Base-by-base conservation (phyloP, 2,888 invertebrate species). In the Beris morrisii region DNA sequence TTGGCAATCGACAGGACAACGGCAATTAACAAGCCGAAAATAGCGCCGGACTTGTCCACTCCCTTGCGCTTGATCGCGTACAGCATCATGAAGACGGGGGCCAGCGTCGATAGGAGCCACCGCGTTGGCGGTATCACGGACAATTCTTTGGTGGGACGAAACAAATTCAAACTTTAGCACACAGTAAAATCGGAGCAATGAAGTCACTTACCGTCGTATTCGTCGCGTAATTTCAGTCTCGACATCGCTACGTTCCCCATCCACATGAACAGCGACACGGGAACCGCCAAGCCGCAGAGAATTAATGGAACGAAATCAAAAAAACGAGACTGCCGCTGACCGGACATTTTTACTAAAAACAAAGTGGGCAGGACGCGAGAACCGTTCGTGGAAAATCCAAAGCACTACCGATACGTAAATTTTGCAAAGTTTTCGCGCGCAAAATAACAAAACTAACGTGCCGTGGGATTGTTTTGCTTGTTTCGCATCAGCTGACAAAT, bases 241-340 rank as follows among this genome's bases (percentile, higher is more conserved):
- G 86, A 84, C 75, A 89, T 87, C n/a, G 87, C 81, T 71, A 90
- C 81, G 78, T 90, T 90, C 28, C 86, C 84, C 70, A 87, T 83
- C 91, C 91, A 91, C 82, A 91, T 84, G 30, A 89, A 84, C 82
- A 91, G 86, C 0, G 91, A 90, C n/a, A 90, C 73, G 6, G 91
- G 91, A 74, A 91, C 87, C 3, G 90, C 85, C 68, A 90, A 79
- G 4, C 88, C 86, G 74, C 87, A 87, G 43, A 89, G 77, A 3
- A 90, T 74, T 48, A 90, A 82, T 66, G 88, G 87, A 73, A 86
- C 74, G 70, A 85, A 75, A 43, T 72, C 72, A 44, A 58, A 66
- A 1, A 69, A 15, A 22, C 22, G 44, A 38, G 38, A 38, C 38
- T 5, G 7, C 38, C 7, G 38, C 38, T 1, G 38, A 22, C 22